Conservation (phyloP, 2,888 invertebrate genomes). For the Pecten maximus region DNA sequence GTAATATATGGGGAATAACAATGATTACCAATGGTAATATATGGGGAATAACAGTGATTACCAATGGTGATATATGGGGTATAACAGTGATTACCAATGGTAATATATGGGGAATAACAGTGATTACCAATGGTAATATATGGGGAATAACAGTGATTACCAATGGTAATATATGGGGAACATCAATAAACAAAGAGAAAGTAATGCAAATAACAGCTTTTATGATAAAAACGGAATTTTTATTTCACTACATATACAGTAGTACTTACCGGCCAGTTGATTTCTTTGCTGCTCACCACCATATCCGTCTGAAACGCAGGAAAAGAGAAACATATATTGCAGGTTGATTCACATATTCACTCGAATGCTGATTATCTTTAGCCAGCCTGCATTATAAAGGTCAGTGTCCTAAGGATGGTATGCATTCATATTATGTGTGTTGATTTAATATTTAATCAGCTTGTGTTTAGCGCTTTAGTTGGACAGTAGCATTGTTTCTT, state of each 20-base stretch:
- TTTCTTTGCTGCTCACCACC: constrained; percentile 61
- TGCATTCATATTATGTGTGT: not conserved
- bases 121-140: too few species aligned
- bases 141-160: too few species aligned
- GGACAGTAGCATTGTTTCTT: not conserved
- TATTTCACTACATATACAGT: not conserved
- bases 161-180: too few species aligned
- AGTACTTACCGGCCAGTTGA: constrained; percentile 75
- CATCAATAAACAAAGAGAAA: too few species aligned
- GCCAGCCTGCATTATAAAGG: not conserved
- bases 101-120: too few species aligned
- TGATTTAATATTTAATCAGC: not conserved
- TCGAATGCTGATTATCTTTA: too few species aligned
- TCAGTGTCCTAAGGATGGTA: not conserved
- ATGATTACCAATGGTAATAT: too few species aligned
- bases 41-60: too few species aligned
- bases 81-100: too few species aligned
- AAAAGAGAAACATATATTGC: constrained; percentile 21
- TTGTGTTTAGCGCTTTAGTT: not conserved
- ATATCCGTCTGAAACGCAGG: constrained; percentile 63
- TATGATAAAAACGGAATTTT: not conserved
- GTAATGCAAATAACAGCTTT: not conserved
- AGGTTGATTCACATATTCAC: not conserved
- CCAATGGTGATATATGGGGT: too few species aligned
- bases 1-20: too few species aligned